These are phyloP conservation scores for Eurois occulta DNA, from an alignment of 2,888 invertebrate genomes.

Conservation along the genomic window DNA sequence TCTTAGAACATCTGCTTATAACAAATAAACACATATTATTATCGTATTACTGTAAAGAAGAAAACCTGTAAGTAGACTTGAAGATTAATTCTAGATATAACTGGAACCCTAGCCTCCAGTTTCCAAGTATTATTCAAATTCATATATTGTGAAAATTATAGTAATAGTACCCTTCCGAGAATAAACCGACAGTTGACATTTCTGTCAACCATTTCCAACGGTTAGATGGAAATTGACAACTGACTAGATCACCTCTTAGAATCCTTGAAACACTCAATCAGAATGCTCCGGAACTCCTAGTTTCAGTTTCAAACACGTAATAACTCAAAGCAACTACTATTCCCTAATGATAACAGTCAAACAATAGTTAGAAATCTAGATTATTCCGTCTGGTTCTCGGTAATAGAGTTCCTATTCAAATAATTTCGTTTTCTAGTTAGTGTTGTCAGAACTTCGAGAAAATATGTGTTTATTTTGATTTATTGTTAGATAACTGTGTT, in stretches of 20 bases:
- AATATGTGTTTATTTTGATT: background rate
- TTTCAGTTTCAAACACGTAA: conserved; percentile 17
- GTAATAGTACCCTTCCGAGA: background rate
- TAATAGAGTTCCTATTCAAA: conserved; percentile 8
- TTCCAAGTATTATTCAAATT: background rate
- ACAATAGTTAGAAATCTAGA: conserved; percentile 30
- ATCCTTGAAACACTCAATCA: conserved; percentile 2
- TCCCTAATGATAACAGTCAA: conserved; percentile 26
- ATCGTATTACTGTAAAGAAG: background rate
- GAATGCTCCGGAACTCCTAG: background rate
- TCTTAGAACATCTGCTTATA: background rate
- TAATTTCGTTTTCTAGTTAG: conserved; percentile 3
- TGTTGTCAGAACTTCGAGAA: background rate
- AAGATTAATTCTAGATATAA: background rate
- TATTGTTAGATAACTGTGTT: background rate
- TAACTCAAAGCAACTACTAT: conserved; percentile 39
- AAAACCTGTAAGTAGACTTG: background rate
- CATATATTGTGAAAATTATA: background rate
- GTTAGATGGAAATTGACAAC: background rate
- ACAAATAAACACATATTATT: background rate
- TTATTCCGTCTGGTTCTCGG: background rate
- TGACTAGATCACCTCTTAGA: conserved; percentile 1
- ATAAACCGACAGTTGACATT: background rate
- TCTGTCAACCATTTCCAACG: background rate
- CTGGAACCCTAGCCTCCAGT: background rate